A percentile compares a stretch with the other conserved stretches of the same genome.
Conservation (phyloP, 2,888 invertebrate genomes). For the Pharmacophagus antenor region DNA sequence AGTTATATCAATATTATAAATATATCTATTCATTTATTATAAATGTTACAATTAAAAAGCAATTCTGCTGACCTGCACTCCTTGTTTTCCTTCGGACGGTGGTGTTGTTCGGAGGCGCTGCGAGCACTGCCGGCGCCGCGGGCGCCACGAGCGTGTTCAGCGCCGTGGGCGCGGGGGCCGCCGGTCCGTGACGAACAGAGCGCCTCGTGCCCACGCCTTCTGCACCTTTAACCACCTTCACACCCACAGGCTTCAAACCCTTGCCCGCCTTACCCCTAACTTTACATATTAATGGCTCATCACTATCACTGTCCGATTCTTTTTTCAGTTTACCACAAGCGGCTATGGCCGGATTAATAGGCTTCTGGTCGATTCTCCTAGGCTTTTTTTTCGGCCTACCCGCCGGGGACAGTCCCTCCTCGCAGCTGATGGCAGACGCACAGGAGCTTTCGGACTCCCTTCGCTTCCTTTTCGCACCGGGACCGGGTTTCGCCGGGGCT, state of each 20-base stretch:
- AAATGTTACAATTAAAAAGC: no score
- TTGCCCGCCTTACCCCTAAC: conserved; percentile 76
- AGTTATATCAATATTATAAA: no score
- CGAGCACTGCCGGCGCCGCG: conserved; percentile 39
- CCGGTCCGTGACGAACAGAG: conserved; percentile 75
- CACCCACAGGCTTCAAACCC: conserved; percentile 40
- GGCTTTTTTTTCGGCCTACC: conserved; percentile 66
- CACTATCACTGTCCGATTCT: conserved; percentile 89
- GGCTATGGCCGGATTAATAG: conserved; percentile 76
- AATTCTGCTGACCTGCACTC: conserved; percentile 82
- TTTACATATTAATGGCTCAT: conserved; percentile 89
- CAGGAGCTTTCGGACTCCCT: conserved; percentile 89
- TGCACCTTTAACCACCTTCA: conserved; percentile 44
- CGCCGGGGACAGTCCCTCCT: conserved; percentile 68
- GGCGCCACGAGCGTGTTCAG: conserved; percentile 35
- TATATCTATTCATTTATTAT: no score
- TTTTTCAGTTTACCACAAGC: conserved; percentile 74
- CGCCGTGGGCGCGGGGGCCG: conserved; percentile 50
- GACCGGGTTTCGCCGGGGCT: conserved; percentile 43
- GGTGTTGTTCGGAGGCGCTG: conserved; percentile 49
- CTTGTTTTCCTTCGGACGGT: conserved; percentile 83
- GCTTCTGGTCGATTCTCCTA: conserved; percentile 55
- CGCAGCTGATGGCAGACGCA: conserved; percentile 83
- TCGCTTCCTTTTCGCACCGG: conserved; percentile 85
- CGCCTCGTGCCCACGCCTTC: conserved; percentile 80